A percentile compares a stretch with the other conserved stretches of the same genome.
These are phyloP conservation scores for Drosophila orosa DNA, from an alignment of 1,140 invertebrate genomes.

Conservation along the genomic window DNA sequence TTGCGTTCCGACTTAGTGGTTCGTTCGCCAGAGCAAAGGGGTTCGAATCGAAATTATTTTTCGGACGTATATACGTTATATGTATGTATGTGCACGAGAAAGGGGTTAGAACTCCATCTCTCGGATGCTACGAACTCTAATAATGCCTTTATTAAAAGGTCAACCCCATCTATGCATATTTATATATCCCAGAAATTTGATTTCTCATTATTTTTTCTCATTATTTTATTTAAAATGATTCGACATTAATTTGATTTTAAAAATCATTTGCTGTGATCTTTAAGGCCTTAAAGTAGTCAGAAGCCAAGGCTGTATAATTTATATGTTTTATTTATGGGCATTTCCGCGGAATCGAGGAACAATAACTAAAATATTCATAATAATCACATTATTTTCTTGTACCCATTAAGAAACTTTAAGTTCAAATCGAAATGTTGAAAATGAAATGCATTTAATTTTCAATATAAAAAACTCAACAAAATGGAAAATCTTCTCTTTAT, in stretches of 20 bases:
- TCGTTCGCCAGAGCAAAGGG: constrained; percentile 23
- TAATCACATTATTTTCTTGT: too few relatives aligned
- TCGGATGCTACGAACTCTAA: background rate
- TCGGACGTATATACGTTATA: background rate
- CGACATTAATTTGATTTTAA: background rate
- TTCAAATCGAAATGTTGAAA: too few relatives aligned
- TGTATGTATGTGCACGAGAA: background rate
- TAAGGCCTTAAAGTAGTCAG: background rate
- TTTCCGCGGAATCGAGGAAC: too few relatives aligned
- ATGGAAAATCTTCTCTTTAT: too few relatives aligned
- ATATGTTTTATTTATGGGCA: background rate
- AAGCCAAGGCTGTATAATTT: background rate
- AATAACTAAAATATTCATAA: too few relatives aligned
- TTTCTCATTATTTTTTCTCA: constrained; percentile 1
- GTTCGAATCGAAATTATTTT: constrained; percentile 36
- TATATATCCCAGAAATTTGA: background rate
- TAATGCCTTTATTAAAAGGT: constrained; percentile 13
- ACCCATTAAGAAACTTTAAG: too few relatives aligned
- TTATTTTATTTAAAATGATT: background rate
- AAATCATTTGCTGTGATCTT: background rate
- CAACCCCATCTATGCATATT: background rate
- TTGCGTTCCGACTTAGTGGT: constrained; percentile 31
- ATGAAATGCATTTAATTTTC: too few relatives aligned
- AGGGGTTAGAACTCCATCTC: constrained; percentile 12
- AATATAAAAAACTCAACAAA: too few relatives aligned